These are phyloP conservation scores for Chrosomus eos DNA, from an alignment of 2,797 vertebrate species.

Conservation along the genomic window DNA sequence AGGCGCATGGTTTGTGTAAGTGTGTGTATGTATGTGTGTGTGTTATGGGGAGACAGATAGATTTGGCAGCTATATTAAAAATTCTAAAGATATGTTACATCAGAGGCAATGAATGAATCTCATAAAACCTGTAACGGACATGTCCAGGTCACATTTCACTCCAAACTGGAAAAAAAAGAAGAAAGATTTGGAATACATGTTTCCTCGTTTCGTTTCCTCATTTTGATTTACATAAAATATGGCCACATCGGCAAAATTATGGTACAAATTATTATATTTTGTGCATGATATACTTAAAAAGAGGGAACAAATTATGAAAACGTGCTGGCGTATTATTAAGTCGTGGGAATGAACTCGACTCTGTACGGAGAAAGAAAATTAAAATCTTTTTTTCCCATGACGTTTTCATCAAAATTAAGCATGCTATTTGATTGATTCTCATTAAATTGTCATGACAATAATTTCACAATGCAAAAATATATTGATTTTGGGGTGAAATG, in stretches of 20 bases:
- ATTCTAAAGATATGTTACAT: conserved; percentile 23
- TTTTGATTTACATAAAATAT: neutral
- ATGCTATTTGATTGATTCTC: neutral
- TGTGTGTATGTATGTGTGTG: neutral
- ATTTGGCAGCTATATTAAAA: conserved; percentile 27
- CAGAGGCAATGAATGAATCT: neutral
- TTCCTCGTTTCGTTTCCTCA: too few species aligned
- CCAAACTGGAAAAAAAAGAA: neutral
- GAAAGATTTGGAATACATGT: neutral
- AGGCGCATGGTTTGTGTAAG: neutral
- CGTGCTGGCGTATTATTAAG: neutral
- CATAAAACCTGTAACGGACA: neutral
- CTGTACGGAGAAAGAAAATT: neutral
- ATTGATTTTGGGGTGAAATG: conserved; percentile 3
- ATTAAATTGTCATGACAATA: neutral
- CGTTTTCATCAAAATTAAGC: neutral
- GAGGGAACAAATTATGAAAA: too few species aligned
- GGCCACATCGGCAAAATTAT: too few species aligned
- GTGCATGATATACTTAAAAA: neutral
- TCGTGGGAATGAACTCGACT: neutral
- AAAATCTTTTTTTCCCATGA: neutral
- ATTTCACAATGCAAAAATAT: neutral
- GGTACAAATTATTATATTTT: neutral
- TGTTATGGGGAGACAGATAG: neutral
- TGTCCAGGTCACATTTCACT: conserved; percentile 16